These are phyloP conservation scores for Fabriciana adippe DNA, from an alignment of 2,888 invertebrate genomes.

Conservation along the genomic window DNA sequence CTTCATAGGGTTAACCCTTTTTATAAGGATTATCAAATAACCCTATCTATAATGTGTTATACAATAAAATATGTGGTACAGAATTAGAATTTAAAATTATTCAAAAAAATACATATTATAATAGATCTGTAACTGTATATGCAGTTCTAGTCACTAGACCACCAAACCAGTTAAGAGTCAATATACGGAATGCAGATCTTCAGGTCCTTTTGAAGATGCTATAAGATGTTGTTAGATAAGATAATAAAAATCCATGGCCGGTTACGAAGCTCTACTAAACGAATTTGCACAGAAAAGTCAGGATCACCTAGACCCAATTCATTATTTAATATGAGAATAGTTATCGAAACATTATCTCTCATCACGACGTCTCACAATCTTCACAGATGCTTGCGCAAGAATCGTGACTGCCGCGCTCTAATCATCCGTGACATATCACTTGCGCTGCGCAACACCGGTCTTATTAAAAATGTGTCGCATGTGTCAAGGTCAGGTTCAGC, in stretches of 20 bases:
- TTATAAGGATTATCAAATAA: too few relatives aligned
- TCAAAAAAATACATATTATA: too few relatives aligned
- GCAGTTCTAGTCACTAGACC: too few relatives aligned
- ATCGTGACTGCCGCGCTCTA: conserved; percentile 61
- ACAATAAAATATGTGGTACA: too few relatives aligned
- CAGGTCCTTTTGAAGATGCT: neutral
- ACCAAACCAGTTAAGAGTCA: too few relatives aligned
- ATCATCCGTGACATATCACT: conserved; percentile 56
- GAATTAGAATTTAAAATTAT: too few relatives aligned
- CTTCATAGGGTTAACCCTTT: too few relatives aligned
- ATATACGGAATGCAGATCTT: too few relatives aligned
- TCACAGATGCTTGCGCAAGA: conserved; percentile 52
- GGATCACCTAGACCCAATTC: conserved; percentile 33
- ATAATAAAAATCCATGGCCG: neutral
- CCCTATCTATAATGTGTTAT: too few relatives aligned
- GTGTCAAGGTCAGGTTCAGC: conserved; percentile 47
- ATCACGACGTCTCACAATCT: conserved; percentile 39
- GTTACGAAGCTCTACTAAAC: neutral
- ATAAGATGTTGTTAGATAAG: neutral
- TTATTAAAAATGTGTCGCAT: conserved; percentile 51
- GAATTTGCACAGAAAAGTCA: conserved; percentile 10
- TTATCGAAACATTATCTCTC: conserved; percentile 34
- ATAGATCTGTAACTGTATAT: too few relatives aligned
- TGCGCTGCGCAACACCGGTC: conserved; percentile 42
- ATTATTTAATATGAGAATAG: conserved; percentile 30